Evolutionary conservation across 1,140 invertebrate species (phyloP).

Genomic region (Brachionus paranguensis): DNA sequence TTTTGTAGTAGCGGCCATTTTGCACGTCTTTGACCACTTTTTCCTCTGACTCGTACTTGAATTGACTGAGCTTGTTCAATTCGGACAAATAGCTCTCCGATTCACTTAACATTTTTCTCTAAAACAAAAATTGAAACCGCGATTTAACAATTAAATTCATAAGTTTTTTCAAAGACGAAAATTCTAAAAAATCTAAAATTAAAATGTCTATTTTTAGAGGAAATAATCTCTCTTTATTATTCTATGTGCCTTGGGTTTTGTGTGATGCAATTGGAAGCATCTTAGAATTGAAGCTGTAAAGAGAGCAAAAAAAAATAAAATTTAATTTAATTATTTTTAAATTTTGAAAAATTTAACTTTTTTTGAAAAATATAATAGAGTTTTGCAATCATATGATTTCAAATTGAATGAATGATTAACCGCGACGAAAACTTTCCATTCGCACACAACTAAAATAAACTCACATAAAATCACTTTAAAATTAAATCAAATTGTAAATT

Average conservation of each 20-base stretch:
- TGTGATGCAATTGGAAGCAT: neutral
- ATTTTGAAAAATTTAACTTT: neutral
- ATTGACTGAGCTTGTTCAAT: neutral
- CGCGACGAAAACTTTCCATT: conserved; percentile 17
- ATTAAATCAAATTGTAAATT: neutral
- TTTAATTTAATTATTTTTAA: conserved; percentile 11
- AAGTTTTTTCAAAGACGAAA: neutral
- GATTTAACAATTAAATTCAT: neutral
- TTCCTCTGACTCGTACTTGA: conserved; percentile 23
- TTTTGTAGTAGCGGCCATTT: neutral
- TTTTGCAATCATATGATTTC: conserved; percentile 30
- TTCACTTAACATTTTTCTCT: conserved; percentile 10
- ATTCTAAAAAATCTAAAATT: neutral
- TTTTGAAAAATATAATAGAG: neutral
- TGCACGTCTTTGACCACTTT: neutral
- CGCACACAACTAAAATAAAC: neutral
- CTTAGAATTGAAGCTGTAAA: neutral
- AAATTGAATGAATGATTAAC: conserved; percentile 36
- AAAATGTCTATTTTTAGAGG: neutral
- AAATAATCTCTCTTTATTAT: no score
- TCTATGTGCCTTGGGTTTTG: neutral
- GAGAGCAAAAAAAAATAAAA: neutral
- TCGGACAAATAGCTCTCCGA: neutral
- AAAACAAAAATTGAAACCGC: neutral
- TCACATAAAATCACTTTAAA: neutral